Evolutionary conservation across 2,888 invertebrate species (phyloP), one percentile per base, ranked within the genome.

Genomic region (Aphrophora alni): DNA sequence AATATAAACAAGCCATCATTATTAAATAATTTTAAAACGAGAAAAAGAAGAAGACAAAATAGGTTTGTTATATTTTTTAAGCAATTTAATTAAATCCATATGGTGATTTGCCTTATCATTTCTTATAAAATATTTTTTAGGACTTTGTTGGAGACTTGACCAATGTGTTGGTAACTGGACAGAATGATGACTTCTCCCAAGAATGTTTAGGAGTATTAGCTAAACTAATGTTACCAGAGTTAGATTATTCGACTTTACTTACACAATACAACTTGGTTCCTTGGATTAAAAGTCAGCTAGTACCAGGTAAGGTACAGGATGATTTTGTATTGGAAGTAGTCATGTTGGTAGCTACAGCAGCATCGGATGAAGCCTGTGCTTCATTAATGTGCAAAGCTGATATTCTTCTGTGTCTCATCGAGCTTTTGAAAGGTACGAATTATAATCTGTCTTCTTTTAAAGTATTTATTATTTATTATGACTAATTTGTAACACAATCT

Each of bases 141-240:
- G 96, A 97, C 87, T 98, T 97, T 88, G 96, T 98, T n/a, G 96
- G 97, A 68, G 96, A 98, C 87, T 92, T 99, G 84, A 95, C 98
- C 8, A 95, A 95, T 85, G 95, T 97, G 0, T 92, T 97, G 27
- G 92, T 92, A 12, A 90, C 91, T 78, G 94, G 94, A 4, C 94
- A 94, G 84, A 91, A 93, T 80, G 94, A 95, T 86, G 95, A 97
- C 80, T 98, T 99, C 88, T 91, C 95, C 14, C 91, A 98, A 28
- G 99, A 99, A 89, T 97, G 97, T 86, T 90, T 98, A 72, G 98
- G 98, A 24, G 95, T 98, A 68, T 90, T 98, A 85, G 97, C 96
- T 72, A 98, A 98, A 89, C 92, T 99, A 82, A 93, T 95, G 80
- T 91, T 96, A 76, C 92, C 95, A 24, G 96, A 96, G 88, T 91